A percentile compares a stretch with the other conserved stretches of the same genome.
phyloP scores from a whole-genome alignment of 2,797 vertebrate genomes.

The Pseudochirops cupreus region DNA sequence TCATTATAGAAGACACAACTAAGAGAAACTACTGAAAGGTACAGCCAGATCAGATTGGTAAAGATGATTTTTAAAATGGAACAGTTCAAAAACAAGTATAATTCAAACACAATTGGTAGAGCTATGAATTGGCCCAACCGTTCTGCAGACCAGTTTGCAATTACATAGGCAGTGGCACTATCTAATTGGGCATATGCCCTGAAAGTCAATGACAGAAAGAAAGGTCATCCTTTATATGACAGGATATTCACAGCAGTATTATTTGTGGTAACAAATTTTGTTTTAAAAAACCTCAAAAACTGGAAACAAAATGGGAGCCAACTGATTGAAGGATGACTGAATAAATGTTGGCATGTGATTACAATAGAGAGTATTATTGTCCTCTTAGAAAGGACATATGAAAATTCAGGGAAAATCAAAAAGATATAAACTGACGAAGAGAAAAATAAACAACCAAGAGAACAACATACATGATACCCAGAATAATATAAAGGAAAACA shows the following conservation, averaged over 20 bases:
- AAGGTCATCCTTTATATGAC: neutral
- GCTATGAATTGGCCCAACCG: neutral
- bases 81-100: neutral
- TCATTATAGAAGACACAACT: neutral
- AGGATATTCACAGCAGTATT: neutral
- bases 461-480: too few relatives aligned
- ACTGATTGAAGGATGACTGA: neutral
- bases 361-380: too few relatives aligned
- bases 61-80: neutral
- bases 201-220: neutral
- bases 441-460: neutral
- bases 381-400: neutral
- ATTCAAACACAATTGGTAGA: neutral
- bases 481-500: neutral
- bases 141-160: neutral
- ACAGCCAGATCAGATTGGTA: neutral
- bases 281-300: neutral
- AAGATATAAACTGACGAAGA: neutral
- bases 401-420: neutral
- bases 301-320: neutral
- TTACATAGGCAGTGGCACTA: neutral
- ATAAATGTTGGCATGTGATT: neutral
- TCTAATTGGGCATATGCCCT: neutral
- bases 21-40: neutral
- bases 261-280: neutral